Percentiles rank a stretch among this genome's conserved stretches.
Evolutionary conservation across 2,888 invertebrate genomes (phyloP).

Genomic region (Iphiclides podalirius): DNA sequence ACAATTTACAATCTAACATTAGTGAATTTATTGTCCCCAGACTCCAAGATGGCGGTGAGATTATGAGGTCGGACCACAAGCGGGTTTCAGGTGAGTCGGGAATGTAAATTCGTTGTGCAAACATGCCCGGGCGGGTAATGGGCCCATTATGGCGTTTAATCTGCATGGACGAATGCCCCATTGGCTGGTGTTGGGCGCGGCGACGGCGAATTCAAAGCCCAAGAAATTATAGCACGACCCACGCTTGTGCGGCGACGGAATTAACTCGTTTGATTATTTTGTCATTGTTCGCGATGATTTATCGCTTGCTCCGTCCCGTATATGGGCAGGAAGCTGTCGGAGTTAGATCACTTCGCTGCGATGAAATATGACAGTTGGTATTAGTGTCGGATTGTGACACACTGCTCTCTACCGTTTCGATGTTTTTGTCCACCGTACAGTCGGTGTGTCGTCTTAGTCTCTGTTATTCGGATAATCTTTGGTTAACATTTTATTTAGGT

Average conservation of each 20-base stretch:
- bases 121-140: conserved; percentile 48
- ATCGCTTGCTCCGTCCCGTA: conserved; percentile 38
- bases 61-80: conserved; percentile 59
- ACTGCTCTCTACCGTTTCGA: conserved; percentile 5
- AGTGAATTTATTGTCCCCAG: conserved; percentile 54
- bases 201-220: conserved; percentile 35
- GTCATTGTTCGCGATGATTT: conserved; percentile 54
- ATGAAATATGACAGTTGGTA: conserved; percentile 6
- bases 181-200: conserved; percentile 64
- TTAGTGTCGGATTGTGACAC: conserved; percentile 8
- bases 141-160: conserved; percentile 50
- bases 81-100: conserved; percentile 62
- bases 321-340: conserved; percentile 34
- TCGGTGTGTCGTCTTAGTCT: no score
- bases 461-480: no score
- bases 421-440: no score
- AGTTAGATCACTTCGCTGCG: conserved; percentile 20
- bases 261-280: conserved; percentile 59
- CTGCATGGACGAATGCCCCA: conserved; percentile 54
- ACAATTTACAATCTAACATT: conserved; percentile 24
- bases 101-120: conserved; percentile 49
- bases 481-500: conserved; percentile 1
- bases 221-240: conserved; percentile 53
- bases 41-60: conserved; percentile 59
- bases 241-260: conserved; percentile 50